Conservation (phyloP, 2,888 invertebrate species). For the Eucera pruinosa region DNA sequence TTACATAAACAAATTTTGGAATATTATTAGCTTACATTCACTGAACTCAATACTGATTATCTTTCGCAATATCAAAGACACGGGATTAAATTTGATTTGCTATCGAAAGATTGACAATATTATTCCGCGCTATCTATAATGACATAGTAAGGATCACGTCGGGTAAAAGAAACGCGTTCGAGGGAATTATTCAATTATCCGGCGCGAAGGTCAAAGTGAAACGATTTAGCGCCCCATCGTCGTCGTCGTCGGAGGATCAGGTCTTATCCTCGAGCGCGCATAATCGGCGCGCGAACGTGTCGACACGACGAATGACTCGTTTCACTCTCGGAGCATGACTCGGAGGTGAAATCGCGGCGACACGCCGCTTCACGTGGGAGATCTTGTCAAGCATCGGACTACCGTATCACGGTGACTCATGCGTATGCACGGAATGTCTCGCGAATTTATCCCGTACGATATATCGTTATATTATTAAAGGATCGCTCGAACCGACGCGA, state of each 20-base stretch:
- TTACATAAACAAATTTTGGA: no score
- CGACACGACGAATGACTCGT: conserved; percentile 57
- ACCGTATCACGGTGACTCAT: conserved; percentile 56
- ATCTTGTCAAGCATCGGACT: conserved; percentile 54
- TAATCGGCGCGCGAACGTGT: conserved; percentile 56
- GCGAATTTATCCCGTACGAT: conserved; percentile 32
- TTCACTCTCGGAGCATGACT: conserved; percentile 50
- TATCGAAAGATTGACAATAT: no score
- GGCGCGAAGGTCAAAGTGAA: conserved; percentile 20
- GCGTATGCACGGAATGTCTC: conserved; percentile 44
- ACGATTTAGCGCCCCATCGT: conserved; percentile 17
- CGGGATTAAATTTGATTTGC: no score
- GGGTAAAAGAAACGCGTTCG: background rate
- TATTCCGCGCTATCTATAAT: background rate
- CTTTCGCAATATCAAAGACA: no score
- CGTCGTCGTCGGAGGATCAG: background rate
- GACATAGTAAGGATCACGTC: background rate
- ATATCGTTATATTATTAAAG: no score
- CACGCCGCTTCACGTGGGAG: conserved; percentile 56
- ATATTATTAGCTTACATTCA: no score
- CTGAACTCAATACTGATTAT: no score
- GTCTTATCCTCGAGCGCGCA: conserved; percentile 10
- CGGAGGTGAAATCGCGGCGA: conserved; percentile 60
- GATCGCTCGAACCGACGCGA: no score
- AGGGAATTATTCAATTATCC: conserved; percentile 19